phyloP scores from a whole-genome alignment of 64 coral and sea anemone species.

The Stichodactyla helianthus region DNA sequence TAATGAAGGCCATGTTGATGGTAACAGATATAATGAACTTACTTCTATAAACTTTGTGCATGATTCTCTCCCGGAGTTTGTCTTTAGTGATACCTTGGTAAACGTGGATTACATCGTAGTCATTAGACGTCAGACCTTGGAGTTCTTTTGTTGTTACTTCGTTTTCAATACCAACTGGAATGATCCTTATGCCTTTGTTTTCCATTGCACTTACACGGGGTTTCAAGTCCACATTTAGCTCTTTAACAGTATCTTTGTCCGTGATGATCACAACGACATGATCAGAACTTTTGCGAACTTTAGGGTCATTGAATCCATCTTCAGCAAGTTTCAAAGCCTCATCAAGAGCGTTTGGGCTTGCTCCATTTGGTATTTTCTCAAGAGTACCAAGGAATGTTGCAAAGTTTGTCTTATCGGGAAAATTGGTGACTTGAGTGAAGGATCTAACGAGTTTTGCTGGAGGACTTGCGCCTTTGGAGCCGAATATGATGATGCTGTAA shows the following conservation, averaged over 20 bases:
- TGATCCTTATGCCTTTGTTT: conserved; percentile 25
- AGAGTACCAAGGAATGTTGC: neutral
- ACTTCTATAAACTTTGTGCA: conserved; percentile 19
- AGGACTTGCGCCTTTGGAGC: conserved; percentile 13
- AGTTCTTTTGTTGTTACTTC: conserved; percentile 26
- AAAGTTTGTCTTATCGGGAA: neutral
- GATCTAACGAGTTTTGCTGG: neutral
- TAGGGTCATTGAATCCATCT: conserved; percentile 49
- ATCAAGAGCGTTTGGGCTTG: conserved; percentile 27
- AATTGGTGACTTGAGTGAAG: neutral
- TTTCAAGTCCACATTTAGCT: neutral
- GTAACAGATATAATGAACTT: neutral
- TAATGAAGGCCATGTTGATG: neutral
- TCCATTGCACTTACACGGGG: neutral
- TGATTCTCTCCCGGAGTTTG: neutral
- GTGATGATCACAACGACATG: conserved; percentile 63
- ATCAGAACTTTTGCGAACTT: conserved; percentile 38
- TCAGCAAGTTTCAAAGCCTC: conserved; percentile 48
- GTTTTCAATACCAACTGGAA: conserved; percentile 28
- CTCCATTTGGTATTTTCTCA: neutral
- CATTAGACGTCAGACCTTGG: conserved; percentile 31
- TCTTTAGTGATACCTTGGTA: neutral
- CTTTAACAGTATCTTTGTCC: conserved; percentile 44
- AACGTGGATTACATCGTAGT: conserved; percentile 33
- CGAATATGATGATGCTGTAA: conserved; percentile 69